Evolutionary conservation across 64 coral and sea anemone species (phyloP).

Genomic region (Montipora cactus): DNA sequence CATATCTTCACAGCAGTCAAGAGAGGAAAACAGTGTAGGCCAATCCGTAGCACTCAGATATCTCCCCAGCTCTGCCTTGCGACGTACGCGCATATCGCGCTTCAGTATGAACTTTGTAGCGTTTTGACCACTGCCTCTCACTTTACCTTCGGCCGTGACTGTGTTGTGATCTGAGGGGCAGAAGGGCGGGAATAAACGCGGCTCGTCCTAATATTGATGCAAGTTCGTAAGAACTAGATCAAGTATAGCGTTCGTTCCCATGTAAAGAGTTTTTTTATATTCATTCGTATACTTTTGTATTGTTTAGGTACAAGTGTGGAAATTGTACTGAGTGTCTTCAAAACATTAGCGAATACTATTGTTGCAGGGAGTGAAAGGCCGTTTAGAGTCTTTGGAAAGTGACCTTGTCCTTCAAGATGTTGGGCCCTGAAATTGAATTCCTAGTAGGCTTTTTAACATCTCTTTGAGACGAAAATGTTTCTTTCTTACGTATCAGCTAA

Average conservation of each 20-base stretch:
- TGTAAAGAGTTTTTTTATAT: too few relatives aligned
- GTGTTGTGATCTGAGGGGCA: conserved; percentile 67
- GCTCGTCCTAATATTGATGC: conserved; percentile 22
- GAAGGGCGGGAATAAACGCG: conserved; percentile 45
- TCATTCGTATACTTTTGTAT: too few relatives aligned
- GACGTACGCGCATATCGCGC: background rate
- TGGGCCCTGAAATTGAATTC: too few relatives aligned
- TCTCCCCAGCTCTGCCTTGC: conserved; percentile 47
- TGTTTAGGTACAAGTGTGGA: too few relatives aligned
- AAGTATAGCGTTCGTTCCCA: background rate
- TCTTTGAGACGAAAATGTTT: conserved; percentile 49
- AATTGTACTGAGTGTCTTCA: too few relatives aligned
- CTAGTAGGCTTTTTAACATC: conserved; percentile 1
- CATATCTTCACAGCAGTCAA: too few relatives aligned
- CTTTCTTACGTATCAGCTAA: background rate
- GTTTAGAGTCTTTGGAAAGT: too few relatives aligned
- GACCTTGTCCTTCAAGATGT: too few relatives aligned
- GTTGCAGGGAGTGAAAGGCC: too few relatives aligned
- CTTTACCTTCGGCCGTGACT: background rate
- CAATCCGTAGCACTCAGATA: conserved; percentile 35
- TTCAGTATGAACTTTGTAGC: background rate
- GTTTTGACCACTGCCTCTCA: too few relatives aligned
- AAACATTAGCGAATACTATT: too few relatives aligned
- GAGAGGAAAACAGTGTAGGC: conserved; percentile 18
- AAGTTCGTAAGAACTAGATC: conserved; percentile 72